Percentiles rank a stretch among this genome's conserved stretches.
Evolutionary conservation across 2,888 invertebrate species (phyloP).

Genomic region (Chaitophorus viminalis): DNA sequence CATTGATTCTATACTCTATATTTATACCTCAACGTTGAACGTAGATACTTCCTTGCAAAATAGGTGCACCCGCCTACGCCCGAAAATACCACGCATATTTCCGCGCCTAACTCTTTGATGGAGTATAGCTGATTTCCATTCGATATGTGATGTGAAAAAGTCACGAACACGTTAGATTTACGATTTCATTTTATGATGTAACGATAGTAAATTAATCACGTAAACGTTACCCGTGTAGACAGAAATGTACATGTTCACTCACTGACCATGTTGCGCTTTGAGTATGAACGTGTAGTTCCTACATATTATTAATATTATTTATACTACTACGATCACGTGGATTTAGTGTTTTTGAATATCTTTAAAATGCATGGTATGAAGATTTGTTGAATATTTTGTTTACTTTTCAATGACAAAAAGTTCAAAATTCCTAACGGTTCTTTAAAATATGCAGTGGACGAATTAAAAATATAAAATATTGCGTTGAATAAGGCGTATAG

Average conservation of each 20-base stretch:
- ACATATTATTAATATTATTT: too few species aligned
- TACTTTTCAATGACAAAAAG: background rate
- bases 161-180: background rate
- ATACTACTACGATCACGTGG: background rate
- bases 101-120: too few species aligned
- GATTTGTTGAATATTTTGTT: background rate
- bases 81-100: background rate
- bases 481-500: background rate
- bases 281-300: background rate
- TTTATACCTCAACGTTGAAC: too few species aligned
- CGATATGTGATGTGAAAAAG: background rate
- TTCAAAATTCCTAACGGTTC: conserved; percentile 18
- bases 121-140: too few species aligned
- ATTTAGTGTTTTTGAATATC: background rate
- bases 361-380: background rate
- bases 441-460: background rate
- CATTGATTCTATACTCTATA: background rate
- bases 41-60: too few species aligned
- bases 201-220: background rate
- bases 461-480: background rate
- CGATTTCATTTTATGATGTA: background rate
- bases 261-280: background rate
- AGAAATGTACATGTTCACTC: background rate
- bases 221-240: background rate
- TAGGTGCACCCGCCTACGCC: background rate